A percentile compares a stretch with the other conserved stretches of the same genome.
Conservation (phyloP, 2,113 vertebrate genomes). For the Gallinago undulata region DNA sequence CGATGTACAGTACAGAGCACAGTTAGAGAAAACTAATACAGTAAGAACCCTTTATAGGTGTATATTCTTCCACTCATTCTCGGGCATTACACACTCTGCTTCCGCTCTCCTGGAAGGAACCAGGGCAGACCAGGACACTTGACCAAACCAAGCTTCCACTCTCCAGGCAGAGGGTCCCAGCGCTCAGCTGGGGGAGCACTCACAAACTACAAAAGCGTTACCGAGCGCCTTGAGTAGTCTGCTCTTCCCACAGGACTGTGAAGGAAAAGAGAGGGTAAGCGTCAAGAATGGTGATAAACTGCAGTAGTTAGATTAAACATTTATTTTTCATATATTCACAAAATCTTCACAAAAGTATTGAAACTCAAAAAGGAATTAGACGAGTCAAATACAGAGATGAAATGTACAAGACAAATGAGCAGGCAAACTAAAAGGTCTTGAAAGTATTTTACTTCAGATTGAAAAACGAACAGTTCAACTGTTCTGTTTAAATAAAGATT, state of each 20-base stretch:
- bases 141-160: background rate
- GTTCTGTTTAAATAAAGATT: conserved; percentile 77
- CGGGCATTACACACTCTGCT: background rate
- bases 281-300: conserved; percentile 57
- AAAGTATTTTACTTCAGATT: conserved; percentile 82
- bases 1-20: background rate
- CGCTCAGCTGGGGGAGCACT: background rate
- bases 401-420: conserved; percentile 80
- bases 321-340: conserved; percentile 70
- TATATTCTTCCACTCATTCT: background rate
- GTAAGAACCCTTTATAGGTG: background rate
- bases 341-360: conserved; percentile 70
- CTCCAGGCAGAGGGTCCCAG: background rate
- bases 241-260: background rate
- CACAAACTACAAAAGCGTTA: background rate
- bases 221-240: background rate
- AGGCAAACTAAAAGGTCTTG: conserved; percentile 80
- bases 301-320: conserved; percentile 59
- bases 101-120: background rate
- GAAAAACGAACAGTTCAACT: conserved; percentile 81
- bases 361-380: conserved; percentile 72
- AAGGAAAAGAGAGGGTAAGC: background rate
- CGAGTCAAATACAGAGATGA: conserved; percentile 77
- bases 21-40: background rate
- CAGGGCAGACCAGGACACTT: background rate